phyloP scores from a whole-genome alignment of 2,888 invertebrate genomes.

The Hoplodrina ambigua region DNA sequence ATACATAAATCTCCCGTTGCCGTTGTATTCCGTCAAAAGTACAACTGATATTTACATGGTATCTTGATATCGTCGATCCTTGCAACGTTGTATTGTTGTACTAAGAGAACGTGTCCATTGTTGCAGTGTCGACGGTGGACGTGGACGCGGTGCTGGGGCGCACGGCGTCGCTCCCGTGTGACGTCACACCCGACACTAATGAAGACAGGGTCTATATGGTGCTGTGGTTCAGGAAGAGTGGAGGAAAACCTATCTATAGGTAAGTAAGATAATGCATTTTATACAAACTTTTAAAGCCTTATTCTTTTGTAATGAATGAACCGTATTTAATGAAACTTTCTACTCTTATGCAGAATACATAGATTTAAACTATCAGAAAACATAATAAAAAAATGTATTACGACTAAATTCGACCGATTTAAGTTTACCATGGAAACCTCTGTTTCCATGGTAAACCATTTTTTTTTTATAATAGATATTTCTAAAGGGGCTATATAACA shows the following conservation, averaged over 20 bases:
- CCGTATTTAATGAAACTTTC: too few species aligned
- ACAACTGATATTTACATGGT: neutral
- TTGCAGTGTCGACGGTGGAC: constrained; percentile 87
- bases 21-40: neutral
- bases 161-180: constrained; percentile 96
- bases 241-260: constrained; percentile 97
- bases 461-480: too few species aligned
- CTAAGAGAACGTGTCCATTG: constrained; percentile 59
- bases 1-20: too few species aligned
- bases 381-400: too few species aligned
- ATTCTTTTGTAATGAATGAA: too few species aligned
- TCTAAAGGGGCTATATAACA: too few species aligned
- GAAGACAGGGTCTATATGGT: constrained; percentile 98
- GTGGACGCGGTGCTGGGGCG: constrained; percentile 96
- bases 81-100: constrained; percentile 7
- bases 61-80: constrained; percentile 6
- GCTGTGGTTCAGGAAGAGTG: constrained; percentile 96
- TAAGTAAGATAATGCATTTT: constrained; percentile 69
- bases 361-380: too few species aligned
- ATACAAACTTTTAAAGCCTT: too few species aligned
- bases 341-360: too few species aligned
- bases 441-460: too few species aligned
- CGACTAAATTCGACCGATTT: too few species aligned
- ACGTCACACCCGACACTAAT: constrained; percentile 95
- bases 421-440: too few species aligned